phyloP scores from a whole-genome alignment of 2,888 invertebrate species.

The Hecatera dysodea region DNA sequence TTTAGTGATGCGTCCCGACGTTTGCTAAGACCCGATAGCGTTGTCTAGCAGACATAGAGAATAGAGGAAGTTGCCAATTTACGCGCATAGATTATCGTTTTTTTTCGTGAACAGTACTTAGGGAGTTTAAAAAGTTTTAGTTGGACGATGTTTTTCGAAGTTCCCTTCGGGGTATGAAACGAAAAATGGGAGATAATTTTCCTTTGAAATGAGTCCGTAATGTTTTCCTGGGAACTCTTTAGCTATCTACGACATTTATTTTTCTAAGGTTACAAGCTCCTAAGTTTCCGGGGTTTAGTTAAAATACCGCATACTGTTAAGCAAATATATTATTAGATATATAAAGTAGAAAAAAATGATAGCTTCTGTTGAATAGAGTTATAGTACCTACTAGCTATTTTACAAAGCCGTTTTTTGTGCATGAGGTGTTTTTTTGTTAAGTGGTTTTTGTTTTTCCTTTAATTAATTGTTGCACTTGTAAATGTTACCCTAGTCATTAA shows the following conservation, averaged over 20 bases:
- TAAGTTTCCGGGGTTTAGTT: neutral
- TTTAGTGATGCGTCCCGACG: constrained; percentile 68
- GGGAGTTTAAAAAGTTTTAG: constrained; percentile 19
- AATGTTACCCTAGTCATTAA: too few relatives aligned
- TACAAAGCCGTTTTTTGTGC: too few relatives aligned
- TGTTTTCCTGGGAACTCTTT: neutral
- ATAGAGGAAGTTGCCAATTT: constrained; percentile 33
- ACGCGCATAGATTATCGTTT: constrained; percentile 30
- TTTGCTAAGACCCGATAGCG: constrained; percentile 52
- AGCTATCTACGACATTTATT: neutral
- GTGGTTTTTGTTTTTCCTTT: too few relatives aligned
- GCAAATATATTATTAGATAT: too few relatives aligned
- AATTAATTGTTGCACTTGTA: too few relatives aligned
- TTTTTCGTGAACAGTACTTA: constrained; percentile 28
- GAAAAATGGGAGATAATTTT: constrained; percentile 21
- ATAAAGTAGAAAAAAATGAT: too few relatives aligned
- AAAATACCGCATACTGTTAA: neutral
- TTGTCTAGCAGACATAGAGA: constrained; percentile 37
- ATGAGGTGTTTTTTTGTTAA: too few relatives aligned
- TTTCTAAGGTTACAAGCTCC: neutral
- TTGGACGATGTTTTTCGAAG: constrained; percentile 12
- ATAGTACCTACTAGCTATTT: too few relatives aligned
- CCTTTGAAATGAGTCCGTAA: constrained; percentile 2
- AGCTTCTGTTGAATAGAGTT: too few relatives aligned
- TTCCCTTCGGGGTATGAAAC: neutral